These are phyloP conservation scores for Cathartes aura DNA, from an alignment of 2,113 vertebrate genomes.

Conservation along the genomic window DNA sequence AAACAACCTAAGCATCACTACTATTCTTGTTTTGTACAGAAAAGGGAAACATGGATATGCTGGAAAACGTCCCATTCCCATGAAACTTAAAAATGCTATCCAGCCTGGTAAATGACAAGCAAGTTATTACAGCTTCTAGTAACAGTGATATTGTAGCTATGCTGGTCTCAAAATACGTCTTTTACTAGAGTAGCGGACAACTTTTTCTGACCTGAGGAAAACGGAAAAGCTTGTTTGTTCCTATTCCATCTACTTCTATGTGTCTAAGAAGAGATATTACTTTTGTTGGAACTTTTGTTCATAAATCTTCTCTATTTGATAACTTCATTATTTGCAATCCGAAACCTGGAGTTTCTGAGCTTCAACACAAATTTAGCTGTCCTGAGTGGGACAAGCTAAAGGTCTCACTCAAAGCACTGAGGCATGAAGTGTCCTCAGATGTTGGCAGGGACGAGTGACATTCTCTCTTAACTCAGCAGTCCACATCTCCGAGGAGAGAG, in stretches of 20 bases:
- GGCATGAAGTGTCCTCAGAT: not conserved
- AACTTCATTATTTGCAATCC: not conserved
- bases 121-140: not conserved
- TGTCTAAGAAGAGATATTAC: not conserved
- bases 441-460: accelerated
- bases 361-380: not conserved
- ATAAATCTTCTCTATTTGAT: not conserved
- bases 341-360: not conserved
- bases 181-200: not conserved
- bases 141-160: not conserved
- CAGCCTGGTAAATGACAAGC: not conserved
- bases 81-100: not conserved
- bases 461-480: not conserved
- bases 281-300: not conserved
- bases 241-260: not conserved
- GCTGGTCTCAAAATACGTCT: not conserved
- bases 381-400: too few relatives aligned
- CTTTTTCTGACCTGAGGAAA: not conserved
- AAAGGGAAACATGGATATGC: not conserved
- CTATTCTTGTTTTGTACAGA: not conserved
- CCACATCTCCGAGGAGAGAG: not conserved
- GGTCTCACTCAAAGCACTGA: not conserved
- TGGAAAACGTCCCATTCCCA: not conserved
- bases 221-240: not conserved
- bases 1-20: not conserved